Conservation (phyloP, 2,888 invertebrate genomes). For the Drosophila imparisetae region DNA sequence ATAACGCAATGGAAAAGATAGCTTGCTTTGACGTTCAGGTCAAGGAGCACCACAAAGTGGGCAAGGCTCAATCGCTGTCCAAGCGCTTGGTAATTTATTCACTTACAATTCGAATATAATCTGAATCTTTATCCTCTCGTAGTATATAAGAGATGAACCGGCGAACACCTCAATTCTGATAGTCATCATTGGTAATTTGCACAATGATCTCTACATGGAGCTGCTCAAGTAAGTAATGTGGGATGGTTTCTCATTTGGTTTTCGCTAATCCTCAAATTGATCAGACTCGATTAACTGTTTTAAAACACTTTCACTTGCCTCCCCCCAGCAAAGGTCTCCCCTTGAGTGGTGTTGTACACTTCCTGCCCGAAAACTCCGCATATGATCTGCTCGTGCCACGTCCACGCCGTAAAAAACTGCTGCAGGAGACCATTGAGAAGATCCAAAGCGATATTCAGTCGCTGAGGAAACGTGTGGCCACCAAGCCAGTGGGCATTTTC, state of each 20-base stretch:
- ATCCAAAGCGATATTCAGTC: slow-evolving; percentile 63
- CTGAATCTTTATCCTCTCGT: neutral
- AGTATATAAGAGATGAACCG: slow-evolving; percentile 76
- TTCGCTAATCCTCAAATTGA: neutral
- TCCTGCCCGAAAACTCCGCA: slow-evolving; percentile 71
- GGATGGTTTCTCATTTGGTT: neutral
- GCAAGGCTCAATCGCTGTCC: slow-evolving; percentile 46
- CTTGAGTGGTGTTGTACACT: slow-evolving; percentile 76
- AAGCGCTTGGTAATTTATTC: slow-evolving; percentile 61
- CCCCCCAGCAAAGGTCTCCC: slow-evolving; percentile 57
- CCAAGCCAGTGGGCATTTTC: slow-evolving; percentile 78
- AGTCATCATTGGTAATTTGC: slow-evolving; percentile 66
- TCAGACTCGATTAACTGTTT: neutral
- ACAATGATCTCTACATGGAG: slow-evolving; percentile 54
- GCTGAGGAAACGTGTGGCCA: slow-evolving; percentile 55
- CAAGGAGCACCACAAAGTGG: slow-evolving; percentile 67
- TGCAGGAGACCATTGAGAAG: slow-evolving; percentile 50
- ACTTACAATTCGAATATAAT: accelerated
- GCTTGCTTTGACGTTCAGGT: slow-evolving; percentile 39
- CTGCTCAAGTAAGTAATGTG: slow-evolving; percentile 22
- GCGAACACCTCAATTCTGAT: slow-evolving; percentile 58
- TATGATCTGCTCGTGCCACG: slow-evolving; percentile 76
- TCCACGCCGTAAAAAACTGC: slow-evolving; percentile 55
- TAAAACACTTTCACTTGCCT: neutral
- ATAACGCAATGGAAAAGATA: slow-evolving; percentile 36